These are phyloP conservation scores for Cydia pomonella DNA, from an alignment of 1,140 invertebrate genomes.

Conservation along the genomic window DNA sequence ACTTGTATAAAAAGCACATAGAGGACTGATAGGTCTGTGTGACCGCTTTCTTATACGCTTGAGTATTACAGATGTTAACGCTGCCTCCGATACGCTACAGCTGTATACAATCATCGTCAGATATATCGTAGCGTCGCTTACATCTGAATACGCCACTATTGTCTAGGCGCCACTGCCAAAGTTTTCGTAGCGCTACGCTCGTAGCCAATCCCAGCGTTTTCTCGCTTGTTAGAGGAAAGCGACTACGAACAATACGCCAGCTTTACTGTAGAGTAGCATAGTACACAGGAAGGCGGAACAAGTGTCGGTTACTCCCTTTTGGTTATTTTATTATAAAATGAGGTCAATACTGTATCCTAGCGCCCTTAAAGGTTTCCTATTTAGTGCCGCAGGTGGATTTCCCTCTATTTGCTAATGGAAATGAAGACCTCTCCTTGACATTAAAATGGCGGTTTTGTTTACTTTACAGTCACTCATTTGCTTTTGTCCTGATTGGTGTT, in stretches of 20 bases:
- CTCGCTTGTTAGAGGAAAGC: no score
- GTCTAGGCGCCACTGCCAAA: no score
- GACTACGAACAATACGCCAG: no score
- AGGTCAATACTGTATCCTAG: constrained; percentile 4
- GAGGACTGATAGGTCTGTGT: not conserved
- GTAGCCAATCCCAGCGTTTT: no score
- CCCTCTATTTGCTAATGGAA: constrained; percentile 6
- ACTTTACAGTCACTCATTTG: not conserved
- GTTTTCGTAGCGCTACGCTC: no score
- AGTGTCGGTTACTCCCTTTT: not conserved
- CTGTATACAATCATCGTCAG: not conserved
- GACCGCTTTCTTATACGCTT: not conserved
- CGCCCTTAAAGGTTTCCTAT: not conserved
- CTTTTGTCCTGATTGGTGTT: not conserved
- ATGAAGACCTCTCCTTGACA: not conserved
- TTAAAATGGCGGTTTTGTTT: not conserved
- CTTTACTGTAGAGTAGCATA: not conserved
- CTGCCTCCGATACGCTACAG: no score
- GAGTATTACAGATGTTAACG: not conserved
- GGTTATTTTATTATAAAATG: not conserved
- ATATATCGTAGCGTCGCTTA: not conserved
- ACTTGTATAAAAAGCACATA: not conserved
- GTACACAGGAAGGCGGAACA: not conserved
- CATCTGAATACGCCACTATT: no score
- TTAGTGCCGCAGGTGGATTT: not conserved